These are phyloP conservation scores for Urophycis tenuis DNA, from an alignment of 2,797 vertebrate species.

Conservation along the genomic window DNA sequence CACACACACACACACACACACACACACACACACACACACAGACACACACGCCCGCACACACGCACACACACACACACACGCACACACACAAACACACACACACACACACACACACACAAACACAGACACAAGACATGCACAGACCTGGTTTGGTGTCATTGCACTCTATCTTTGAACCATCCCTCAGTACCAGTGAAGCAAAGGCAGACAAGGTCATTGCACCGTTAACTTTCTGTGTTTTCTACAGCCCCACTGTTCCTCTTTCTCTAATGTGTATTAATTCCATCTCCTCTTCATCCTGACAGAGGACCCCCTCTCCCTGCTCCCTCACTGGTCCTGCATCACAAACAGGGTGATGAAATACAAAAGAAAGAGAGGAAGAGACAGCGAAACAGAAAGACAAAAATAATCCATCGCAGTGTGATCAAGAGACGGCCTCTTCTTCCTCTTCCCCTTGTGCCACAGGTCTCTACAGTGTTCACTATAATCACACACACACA, in stretches of 20 bases:
- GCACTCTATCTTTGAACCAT: slow-evolving; percentile 17
- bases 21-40: neutral
- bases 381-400: slow-evolving; percentile 8
- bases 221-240: slow-evolving; percentile 54
- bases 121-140: no score
- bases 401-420: slow-evolving; percentile 31
- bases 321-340: neutral
- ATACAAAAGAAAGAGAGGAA: slow-evolving; percentile 22
- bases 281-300: slow-evolving; percentile 55
- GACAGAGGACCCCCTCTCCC: slow-evolving; percentile 26
- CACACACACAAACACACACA: neutral
- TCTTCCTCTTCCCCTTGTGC: slow-evolving; percentile 34
- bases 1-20: neutral
- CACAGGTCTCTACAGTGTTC: slow-evolving; percentile 33
- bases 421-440: slow-evolving; percentile 32
- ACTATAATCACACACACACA: slow-evolving; percentile 41
- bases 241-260: slow-evolving; percentile 12
- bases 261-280: slow-evolving; percentile 52
- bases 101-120: neutral
- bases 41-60: neutral
- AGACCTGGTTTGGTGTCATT: neutral
- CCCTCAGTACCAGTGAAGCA: slow-evolving; percentile 33
- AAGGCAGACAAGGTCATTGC: slow-evolving; percentile 56
- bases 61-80: neutral
- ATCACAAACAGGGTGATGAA: slow-evolving; percentile 14